These are phyloP conservation scores for Archilochus colubris DNA, from an alignment of 2,113 vertebrate genomes.

Conservation along the genomic window DNA sequence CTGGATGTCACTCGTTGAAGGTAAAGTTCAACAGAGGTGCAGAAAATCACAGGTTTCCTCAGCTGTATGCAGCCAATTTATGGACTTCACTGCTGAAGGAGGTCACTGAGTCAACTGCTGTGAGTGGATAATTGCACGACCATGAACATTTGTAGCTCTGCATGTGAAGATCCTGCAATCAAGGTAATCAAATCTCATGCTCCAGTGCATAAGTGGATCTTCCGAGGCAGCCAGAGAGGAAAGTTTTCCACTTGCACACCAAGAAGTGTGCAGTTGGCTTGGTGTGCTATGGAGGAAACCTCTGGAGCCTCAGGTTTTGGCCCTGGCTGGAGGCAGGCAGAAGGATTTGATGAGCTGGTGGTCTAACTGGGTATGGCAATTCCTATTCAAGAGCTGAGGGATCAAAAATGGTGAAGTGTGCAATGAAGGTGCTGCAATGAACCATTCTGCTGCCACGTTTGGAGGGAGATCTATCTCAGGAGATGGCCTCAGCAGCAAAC, in stretches of 20 bases:
- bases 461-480: not conserved
- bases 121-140: slow-evolving; percentile 47
- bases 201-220: slow-evolving; percentile 33
- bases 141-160: slow-evolving; percentile 35
- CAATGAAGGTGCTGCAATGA: not conserved
- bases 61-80: not conserved
- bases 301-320: slow-evolving; percentile 1
- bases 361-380: slow-evolving; percentile 49
- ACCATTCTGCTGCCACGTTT: not conserved
- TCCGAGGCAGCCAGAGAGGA: not conserved
- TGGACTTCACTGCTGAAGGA: not conserved
- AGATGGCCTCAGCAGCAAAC: not conserved
- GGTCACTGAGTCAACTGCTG: slow-evolving; percentile 47
- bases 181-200: slow-evolving; percentile 67
- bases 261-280: not conserved
- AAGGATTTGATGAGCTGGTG: slow-evolving; percentile 29
- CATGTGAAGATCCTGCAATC: slow-evolving; percentile 43
- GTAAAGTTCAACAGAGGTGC: not conserved
- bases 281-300: not conserved
- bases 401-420: not conserved
- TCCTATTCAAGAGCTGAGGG: not conserved
- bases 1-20: not conserved
- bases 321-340: not conserved
- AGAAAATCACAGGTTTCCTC: not conserved
- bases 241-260: not conserved